Conservation (phyloP, 30 jellyfish, hydroid and myxozoan genomes). For the Catostylus mosaicus region DNA sequence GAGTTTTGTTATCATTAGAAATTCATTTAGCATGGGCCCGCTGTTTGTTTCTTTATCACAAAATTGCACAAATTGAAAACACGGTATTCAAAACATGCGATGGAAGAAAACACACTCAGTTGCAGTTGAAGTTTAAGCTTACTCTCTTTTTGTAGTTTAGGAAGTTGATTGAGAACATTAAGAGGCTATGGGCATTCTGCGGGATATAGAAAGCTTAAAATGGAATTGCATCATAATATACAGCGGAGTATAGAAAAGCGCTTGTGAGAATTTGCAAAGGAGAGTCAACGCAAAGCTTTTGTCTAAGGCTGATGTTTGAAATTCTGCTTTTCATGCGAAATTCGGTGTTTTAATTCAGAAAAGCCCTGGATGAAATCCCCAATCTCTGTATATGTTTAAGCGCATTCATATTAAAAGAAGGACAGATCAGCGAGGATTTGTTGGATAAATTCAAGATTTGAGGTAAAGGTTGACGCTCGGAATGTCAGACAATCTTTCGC, state of each 20-base stretch:
- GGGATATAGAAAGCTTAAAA: background rate
- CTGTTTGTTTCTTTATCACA: background rate
- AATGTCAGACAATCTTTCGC: slow-evolving; percentile 12
- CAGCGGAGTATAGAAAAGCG: background rate
- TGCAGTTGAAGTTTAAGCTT: background rate
- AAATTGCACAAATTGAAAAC: background rate
- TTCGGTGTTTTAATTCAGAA: slow-evolving; percentile 10
- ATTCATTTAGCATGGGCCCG: slow-evolving; percentile 13
- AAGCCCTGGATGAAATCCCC: background rate
- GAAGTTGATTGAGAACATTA: slow-evolving; percentile 8
- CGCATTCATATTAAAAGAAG: slow-evolving; percentile 2
- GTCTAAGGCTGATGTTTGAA: slow-evolving; percentile 27
- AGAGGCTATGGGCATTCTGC: slow-evolving; percentile 7
- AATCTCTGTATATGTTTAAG: background rate
- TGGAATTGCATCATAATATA: slow-evolving; percentile 1
- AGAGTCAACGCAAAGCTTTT: slow-evolving; percentile 18
- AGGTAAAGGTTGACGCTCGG: background rate
- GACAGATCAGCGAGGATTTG: slow-evolving; percentile 18
- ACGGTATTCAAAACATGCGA: slow-evolving; percentile 19
- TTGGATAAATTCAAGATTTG: slow-evolving; percentile 1
- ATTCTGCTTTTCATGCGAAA: slow-evolving; percentile 42
- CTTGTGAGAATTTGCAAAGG: slow-evolving; percentile 19
- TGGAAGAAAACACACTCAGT: slow-evolving; percentile 20
- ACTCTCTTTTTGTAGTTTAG: slow-evolving; percentile 12
- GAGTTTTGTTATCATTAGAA: slow-evolving; percentile 19